A percentile compares a stretch with the other conserved stretches of the same genome.
phyloP scores from a whole-genome alignment of 2,888 invertebrate species.

The Beris chalybata region DNA sequence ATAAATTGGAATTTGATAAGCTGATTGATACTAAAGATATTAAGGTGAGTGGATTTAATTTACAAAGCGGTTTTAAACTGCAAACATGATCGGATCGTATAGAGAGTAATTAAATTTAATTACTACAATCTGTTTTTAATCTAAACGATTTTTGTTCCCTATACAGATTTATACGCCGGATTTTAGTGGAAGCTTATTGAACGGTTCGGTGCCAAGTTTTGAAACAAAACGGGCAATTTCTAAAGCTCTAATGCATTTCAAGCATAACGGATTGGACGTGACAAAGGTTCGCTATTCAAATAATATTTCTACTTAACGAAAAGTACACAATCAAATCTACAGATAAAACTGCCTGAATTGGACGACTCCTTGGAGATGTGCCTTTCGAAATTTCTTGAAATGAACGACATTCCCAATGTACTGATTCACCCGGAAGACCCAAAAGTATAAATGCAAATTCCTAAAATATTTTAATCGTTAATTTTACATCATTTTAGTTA shows the following conservation, averaged over 20 bases:
- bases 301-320: background rate
- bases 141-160: background rate
- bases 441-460: conserved; percentile 31
- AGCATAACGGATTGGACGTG: conserved; percentile 4
- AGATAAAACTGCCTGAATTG: conserved; percentile 35
- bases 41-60: conserved; percentile 49
- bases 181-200: background rate
- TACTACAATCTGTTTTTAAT: background rate
- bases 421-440: conserved; percentile 37
- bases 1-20: conserved; percentile 58
- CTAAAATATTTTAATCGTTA: background rate
- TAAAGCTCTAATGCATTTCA: background rate
- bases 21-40: conserved; percentile 58
- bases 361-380: conserved; percentile 36
- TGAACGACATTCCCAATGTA: conserved; percentile 38
- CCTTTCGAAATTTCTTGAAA: conserved; percentile 34
- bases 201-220: background rate
- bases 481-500: conserved; percentile 44
- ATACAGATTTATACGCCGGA: conserved; percentile 6
- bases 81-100: too few relatives aligned
- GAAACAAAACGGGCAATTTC: background rate
- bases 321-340: background rate
- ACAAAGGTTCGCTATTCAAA: conserved; percentile 4
- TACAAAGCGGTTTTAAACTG: too few relatives aligned
- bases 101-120: too few relatives aligned